Conservation (phyloP, 2,797 vertebrate genomes). For the Sebastes oblongus region DNA sequence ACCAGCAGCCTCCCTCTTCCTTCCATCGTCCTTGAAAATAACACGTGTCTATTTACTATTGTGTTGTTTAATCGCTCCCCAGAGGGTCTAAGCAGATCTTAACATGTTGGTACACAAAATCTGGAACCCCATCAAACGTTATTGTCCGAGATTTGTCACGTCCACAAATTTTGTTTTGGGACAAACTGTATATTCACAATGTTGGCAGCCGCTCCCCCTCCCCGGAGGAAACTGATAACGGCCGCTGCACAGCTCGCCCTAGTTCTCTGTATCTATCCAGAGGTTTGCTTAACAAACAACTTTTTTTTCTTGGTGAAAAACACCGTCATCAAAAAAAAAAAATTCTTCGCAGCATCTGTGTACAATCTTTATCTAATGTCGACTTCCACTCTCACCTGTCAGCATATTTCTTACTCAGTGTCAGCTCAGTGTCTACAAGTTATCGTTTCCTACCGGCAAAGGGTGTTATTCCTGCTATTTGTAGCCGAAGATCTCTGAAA, state of each 20-base stretch:
- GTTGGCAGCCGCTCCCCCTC: too few relatives aligned
- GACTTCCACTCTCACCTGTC: background rate
- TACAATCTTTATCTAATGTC: background rate
- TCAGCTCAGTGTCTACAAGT: conserved; percentile 16
- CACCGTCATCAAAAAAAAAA: background rate
- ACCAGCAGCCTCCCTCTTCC: conserved; percentile 30
- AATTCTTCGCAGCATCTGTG: background rate
- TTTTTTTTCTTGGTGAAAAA: background rate
- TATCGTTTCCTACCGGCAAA: conserved; percentile 42
- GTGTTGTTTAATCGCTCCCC: conserved; percentile 32
- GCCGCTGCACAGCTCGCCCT: background rate
- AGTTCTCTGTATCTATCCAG: background rate
- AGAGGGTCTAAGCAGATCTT: conserved; percentile 15
- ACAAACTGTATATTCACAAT: background rate
- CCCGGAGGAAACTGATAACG: background rate
- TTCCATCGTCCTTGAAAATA: conserved; percentile 25
- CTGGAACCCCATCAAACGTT: conserved; percentile 1
- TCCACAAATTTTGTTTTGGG: background rate
- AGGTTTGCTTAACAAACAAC: background rate
- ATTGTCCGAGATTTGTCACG: background rate
- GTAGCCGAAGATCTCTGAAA: background rate
- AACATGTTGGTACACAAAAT: conserved; percentile 2
- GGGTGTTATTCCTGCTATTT: conserved; percentile 4
- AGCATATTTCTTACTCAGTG: conserved; percentile 2
- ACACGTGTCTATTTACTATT: conserved; percentile 28